phyloP scores from a whole-genome alignment of 2,888 invertebrate genomes.

The Amphipyra tragopoginis region DNA sequence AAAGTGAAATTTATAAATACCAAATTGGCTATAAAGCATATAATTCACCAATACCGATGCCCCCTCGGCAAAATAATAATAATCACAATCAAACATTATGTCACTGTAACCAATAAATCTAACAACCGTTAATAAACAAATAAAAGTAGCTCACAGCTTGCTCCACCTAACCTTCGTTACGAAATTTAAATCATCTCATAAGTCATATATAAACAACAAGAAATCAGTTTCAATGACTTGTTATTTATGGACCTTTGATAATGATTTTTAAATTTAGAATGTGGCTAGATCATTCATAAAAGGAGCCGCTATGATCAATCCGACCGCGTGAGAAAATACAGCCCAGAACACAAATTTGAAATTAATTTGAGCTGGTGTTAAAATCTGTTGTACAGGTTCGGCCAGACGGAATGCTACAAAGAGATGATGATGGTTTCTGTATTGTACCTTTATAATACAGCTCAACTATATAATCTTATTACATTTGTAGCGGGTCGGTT shows the following conservation, averaged over 20 bases:
- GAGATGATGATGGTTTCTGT: constrained; percentile 25
- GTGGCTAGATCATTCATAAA: constrained; percentile 62
- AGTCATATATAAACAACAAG: constrained; percentile 57
- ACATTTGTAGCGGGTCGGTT: too few relatives aligned
- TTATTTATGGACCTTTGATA: constrained; percentile 65
- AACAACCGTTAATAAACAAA: constrained; percentile 38
- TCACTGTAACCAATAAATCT: constrained; percentile 28
- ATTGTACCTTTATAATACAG: constrained; percentile 1
- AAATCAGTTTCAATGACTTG: constrained; percentile 63
- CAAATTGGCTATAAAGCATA: not conserved
- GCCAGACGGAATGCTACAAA: constrained; percentile 46
- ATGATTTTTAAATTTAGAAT: constrained; percentile 68
- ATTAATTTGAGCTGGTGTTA: constrained; percentile 77
- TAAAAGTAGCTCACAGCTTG: constrained; percentile 35
- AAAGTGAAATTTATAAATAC: not conserved
- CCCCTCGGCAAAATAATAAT: not conserved
- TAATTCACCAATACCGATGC: too few relatives aligned
- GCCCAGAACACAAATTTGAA: constrained; percentile 73
- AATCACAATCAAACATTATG: constrained; percentile 14
- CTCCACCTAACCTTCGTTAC: constrained; percentile 44
- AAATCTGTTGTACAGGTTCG: constrained; percentile 61
- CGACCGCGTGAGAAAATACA: constrained; percentile 76
- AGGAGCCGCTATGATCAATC: constrained; percentile 65
- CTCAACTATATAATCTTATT: too few relatives aligned
- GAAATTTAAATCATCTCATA: constrained; percentile 63